Evolutionary conservation across 2,113 vertebrate genomes (phyloP).

Genomic region (Pseudorasbora parva): DNA sequence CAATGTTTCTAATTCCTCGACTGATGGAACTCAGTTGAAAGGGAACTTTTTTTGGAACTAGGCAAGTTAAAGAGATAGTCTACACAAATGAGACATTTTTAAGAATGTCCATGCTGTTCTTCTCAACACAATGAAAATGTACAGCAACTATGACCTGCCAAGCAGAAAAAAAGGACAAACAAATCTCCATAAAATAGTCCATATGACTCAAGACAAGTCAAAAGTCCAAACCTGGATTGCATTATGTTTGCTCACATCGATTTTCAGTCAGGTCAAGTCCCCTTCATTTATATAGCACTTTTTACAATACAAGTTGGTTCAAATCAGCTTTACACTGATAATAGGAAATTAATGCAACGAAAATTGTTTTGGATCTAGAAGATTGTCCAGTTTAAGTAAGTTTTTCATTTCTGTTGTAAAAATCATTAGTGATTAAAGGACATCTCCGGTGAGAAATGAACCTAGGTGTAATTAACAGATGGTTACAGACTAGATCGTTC

Average conservation of each 20-base stretch:
- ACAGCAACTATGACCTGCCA: background rate
- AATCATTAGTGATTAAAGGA: too few relatives aligned
- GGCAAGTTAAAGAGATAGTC: background rate
- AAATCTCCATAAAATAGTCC: background rate
- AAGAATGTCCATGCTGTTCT: background rate
- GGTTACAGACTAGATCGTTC: too few relatives aligned
- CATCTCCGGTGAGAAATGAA: too few relatives aligned
- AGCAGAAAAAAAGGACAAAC: background rate
- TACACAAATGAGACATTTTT: background rate
- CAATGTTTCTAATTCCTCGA: conserved; percentile 49
- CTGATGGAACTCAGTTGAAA: conserved; percentile 39
- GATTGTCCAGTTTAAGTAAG: too few relatives aligned
- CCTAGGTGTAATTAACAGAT: too few relatives aligned
- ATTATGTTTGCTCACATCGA: background rate
- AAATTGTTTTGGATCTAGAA: too few relatives aligned
- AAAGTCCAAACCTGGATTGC: background rate
- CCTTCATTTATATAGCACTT: too few relatives aligned
- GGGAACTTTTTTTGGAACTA: conserved; percentile 3
- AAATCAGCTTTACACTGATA: too few relatives aligned
- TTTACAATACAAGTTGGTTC: too few relatives aligned
- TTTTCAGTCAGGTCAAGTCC: too few relatives aligned
- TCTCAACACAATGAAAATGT: background rate
- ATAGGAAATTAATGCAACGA: too few relatives aligned
- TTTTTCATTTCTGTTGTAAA: too few relatives aligned
- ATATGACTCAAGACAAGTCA: background rate